Evolutionary conservation across 2,888 invertebrate species (phyloP).

Genomic region (Dermolepida albohirtum): DNA sequence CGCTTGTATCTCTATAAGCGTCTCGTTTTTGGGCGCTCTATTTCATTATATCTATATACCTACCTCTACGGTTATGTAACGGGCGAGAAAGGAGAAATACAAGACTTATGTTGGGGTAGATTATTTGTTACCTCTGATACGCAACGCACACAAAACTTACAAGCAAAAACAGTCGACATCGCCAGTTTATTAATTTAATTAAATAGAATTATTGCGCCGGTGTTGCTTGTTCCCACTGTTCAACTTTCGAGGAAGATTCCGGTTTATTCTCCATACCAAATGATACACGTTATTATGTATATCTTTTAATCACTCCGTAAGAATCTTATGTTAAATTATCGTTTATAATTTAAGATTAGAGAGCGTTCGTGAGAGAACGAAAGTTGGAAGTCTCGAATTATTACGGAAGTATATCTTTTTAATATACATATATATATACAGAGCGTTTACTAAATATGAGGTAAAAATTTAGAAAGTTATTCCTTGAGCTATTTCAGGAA

Average conservation of each 20-base stretch:
- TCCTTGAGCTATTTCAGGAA: too few species aligned
- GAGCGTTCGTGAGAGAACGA: too few species aligned
- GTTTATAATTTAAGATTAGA: too few species aligned
- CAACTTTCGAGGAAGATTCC: slow-evolving; percentile 6
- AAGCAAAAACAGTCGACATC: slow-evolving; percentile 49
- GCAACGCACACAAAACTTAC: slow-evolving; percentile 15
- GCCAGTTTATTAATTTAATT: slow-evolving; percentile 53
- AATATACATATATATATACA: too few species aligned
- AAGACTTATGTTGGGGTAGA: slow-evolving; percentile 51
- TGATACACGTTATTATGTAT: slow-evolving; percentile 11
- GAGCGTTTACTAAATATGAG: too few species aligned
- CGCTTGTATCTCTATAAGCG: slow-evolving; percentile 32
- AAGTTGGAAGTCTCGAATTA: too few species aligned
- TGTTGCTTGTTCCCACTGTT: slow-evolving; percentile 7
- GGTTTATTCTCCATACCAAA: neutral
- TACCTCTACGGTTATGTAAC: neutral
- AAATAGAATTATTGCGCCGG: slow-evolving; percentile 47
- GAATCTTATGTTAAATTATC: too few species aligned
- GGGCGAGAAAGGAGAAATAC: slow-evolving; percentile 56
- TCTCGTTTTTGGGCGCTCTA: slow-evolving; percentile 54
- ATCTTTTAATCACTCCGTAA: neutral
- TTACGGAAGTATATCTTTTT: too few species aligned
- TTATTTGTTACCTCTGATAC: slow-evolving; percentile 56
- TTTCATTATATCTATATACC: slow-evolving; percentile 52
- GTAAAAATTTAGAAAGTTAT: too few species aligned